phyloP scores from a whole-genome alignment of 2,888 invertebrate species.

The Agriotes lineatus region DNA sequence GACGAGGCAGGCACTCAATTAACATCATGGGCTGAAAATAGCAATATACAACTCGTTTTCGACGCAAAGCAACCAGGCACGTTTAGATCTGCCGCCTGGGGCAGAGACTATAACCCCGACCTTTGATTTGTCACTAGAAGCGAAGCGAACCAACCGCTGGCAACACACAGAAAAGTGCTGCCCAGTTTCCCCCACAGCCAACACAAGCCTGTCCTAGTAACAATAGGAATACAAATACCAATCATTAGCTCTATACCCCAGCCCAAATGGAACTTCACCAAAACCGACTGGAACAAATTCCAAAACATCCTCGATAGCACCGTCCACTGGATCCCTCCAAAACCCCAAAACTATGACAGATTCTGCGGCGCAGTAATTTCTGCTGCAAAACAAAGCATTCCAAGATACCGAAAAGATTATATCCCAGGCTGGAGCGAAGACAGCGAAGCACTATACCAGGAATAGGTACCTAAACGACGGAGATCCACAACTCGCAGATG shows the following conservation, averaged over 20 bases:
- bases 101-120: not conserved
- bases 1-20: not conserved
- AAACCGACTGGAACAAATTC: not conserved
- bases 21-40: not conserved
- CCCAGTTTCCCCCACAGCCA: not conserved
- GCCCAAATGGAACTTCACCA: not conserved
- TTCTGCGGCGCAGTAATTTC: conserved; percentile 19
- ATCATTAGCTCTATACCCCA: not conserved
- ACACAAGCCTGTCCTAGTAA: not conserved
- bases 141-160: not conserved
- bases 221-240: not conserved
- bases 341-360: conserved; percentile 20
- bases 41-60: not conserved
- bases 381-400: conserved; percentile 13
- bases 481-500: conserved; percentile 15
- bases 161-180: not conserved
- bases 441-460: conserved; percentile 8
- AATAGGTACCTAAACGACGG: conserved; percentile 16
- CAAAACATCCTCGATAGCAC: not conserved
- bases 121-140: not conserved
- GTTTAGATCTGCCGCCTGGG: not conserved
- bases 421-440: not conserved
- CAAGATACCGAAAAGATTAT: conserved; percentile 16
- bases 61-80: not conserved
- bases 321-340: conserved; percentile 15